Percentiles rank a stretch among this genome's conserved stretches.
Evolutionary conservation across 2,888 invertebrate genomes (phyloP).

Genomic region (Ctenicera cuprea): DNA sequence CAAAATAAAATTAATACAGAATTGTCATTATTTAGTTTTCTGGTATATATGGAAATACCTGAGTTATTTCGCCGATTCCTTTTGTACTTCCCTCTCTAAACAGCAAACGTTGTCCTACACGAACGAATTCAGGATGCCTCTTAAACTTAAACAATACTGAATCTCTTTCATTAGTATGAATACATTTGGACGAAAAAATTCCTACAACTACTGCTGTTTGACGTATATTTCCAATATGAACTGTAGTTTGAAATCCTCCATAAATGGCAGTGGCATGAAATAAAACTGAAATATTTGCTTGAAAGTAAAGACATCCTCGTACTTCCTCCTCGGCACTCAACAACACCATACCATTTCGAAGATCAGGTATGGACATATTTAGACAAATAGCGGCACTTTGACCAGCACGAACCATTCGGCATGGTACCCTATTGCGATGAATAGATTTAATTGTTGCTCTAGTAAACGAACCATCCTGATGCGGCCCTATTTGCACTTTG

Average conservation of each 20-base stretch:
- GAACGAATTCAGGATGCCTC: conserved; percentile 91
- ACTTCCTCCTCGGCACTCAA: conserved; percentile 75
- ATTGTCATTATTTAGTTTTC: not conserved
- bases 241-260: conserved; percentile 92
- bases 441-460: conserved; percentile 88
- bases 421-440: conserved; percentile 94
- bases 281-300: conserved; percentile 93
- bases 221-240: conserved; percentile 96
- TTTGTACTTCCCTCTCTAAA: conserved; percentile 90
- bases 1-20: not conserved
- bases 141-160: conserved; percentile 92
- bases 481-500: conserved; percentile 83
- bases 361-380: conserved; percentile 76
- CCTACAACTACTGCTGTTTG: conserved; percentile 95
- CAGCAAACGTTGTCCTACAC: conserved; percentile 85
- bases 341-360: conserved; percentile 91
- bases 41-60: conserved; percentile 77
- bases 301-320: conserved; percentile 69
- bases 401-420: conserved; percentile 90
- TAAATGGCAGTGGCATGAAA: conserved; percentile 90
- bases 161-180: conserved; percentile 89
- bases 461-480: conserved; percentile 86
- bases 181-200: conserved; percentile 78
- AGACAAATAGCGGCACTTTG: conserved; percentile 92
- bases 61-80: conserved; percentile 89